phyloP scores from a whole-genome alignment of 2,888 invertebrate species.

The Acanthosoma haemorrhoidale region DNA sequence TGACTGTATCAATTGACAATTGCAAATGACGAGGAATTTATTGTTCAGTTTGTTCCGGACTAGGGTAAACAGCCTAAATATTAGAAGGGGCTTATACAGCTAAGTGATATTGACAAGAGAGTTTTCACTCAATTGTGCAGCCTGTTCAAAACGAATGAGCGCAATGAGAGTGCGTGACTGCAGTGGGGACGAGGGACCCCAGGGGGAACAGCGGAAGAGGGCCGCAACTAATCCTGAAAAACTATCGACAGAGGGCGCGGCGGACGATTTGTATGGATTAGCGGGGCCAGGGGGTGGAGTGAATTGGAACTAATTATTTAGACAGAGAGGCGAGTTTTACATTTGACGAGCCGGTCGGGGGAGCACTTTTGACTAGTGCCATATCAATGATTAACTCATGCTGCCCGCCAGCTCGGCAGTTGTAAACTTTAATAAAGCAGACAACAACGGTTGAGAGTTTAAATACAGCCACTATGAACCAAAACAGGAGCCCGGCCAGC shows the following conservation, averaged over 20 bases:
- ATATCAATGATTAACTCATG: slow-evolving; percentile 8
- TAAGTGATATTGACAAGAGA: no score
- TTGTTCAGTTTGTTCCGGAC: no score
- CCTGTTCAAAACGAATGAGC: no score
- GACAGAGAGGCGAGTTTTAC: neutral
- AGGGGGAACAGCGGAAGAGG: neutral
- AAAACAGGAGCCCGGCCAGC: neutral
- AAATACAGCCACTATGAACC: neutral
- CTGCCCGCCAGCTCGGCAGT: no score
- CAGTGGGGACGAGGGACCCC: neutral
- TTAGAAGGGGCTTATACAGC: no score
- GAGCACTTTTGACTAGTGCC: neutral
- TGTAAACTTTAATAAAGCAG: neutral
- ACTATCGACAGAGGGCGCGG: neutral
- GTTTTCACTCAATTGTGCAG: no score
- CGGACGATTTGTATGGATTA: neutral
- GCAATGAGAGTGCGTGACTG: no score
- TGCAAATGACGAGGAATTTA: no score
- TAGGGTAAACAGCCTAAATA: no score
- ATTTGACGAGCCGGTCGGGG: no score
- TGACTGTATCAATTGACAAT: no score
- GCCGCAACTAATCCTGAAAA: no score
- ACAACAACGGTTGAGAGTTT: neutral
- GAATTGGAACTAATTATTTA: neutral
- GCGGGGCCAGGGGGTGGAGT: neutral